Percentiles rank a stretch among this genome's conserved stretches.
Evolutionary conservation across 2,797 vertebrate species (phyloP).

Genomic region (Prunella strophiata): DNA sequence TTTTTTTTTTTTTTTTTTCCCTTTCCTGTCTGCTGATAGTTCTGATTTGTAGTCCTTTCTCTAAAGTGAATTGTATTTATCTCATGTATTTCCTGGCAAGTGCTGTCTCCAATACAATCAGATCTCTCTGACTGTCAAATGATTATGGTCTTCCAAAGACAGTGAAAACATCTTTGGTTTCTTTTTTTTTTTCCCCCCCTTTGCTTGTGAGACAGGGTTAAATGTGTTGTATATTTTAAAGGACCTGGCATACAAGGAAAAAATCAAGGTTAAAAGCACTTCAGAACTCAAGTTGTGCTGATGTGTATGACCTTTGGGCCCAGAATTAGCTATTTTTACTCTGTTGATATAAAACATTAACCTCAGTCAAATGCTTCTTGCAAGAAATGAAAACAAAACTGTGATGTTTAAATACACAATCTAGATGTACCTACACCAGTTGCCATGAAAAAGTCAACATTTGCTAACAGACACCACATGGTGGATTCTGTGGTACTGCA

Average conservation of each 20-base stretch:
- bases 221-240: slow-evolving; percentile 65
- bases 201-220: slow-evolving; percentile 7
- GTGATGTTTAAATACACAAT: slow-evolving; percentile 69
- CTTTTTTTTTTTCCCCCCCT: not conserved
- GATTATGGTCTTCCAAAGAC: slow-evolving; percentile 4
- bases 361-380: slow-evolving; percentile 66
- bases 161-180: not conserved
- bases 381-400: slow-evolving; percentile 70
- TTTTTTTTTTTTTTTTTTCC: not conserved
- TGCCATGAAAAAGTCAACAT: slow-evolving; percentile 64
- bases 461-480: slow-evolving; percentile 65
- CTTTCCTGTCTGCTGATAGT: slow-evolving; percentile 68
- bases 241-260: slow-evolving; percentile 58
- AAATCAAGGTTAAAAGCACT: slow-evolving; percentile 72
- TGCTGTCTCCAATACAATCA: not conserved
- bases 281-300: slow-evolving; percentile 69
- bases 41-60: slow-evolving; percentile 79
- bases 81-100: slow-evolving; percentile 12
- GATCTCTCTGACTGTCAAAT: not conserved
- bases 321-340: slow-evolving; percentile 69
- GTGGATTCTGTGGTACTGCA: slow-evolving; percentile 61
- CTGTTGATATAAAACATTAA: slow-evolving; percentile 71
- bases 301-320: slow-evolving; percentile 70
- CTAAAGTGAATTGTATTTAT: slow-evolving; percentile 3
- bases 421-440: slow-evolving; percentile 58